phyloP scores from a whole-genome alignment of 2,797 vertebrate species.

The Notolepis coatsorum region DNA sequence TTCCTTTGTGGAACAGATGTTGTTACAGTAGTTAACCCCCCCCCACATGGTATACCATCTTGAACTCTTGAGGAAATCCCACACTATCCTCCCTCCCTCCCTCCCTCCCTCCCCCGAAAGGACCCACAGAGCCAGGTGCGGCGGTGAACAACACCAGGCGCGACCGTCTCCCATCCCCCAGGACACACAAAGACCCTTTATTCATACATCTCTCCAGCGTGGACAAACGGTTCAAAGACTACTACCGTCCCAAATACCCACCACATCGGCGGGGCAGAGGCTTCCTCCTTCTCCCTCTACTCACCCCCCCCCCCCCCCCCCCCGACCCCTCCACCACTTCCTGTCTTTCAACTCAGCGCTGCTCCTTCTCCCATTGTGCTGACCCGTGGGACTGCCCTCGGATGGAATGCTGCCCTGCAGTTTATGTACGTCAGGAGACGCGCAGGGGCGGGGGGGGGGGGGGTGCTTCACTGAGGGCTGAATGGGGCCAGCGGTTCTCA shows the following conservation, averaged over 20 bases:
- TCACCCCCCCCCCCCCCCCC: neutral
- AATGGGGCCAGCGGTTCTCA: neutral
- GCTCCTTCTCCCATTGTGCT: constrained; percentile 23
- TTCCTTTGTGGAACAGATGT: no score
- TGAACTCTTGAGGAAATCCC: neutral
- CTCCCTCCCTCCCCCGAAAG: constrained; percentile 5
- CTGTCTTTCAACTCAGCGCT: constrained; percentile 44
- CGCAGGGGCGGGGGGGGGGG: neutral
- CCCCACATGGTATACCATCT: no score
- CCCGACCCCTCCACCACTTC: constrained; percentile 24
- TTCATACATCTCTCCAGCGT: constrained; percentile 41
- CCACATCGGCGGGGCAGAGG: neutral
- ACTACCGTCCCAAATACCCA: constrained; percentile 52
- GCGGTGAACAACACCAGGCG: constrained; percentile 1
- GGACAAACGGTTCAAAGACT: constrained; percentile 41
- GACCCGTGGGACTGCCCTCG: constrained; percentile 21
- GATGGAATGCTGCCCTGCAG: constrained; percentile 16
- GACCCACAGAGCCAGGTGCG: constrained; percentile 44
- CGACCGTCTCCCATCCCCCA: neutral
- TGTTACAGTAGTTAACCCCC: no score
- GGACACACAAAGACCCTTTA: constrained; percentile 20
- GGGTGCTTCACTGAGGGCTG: neutral
- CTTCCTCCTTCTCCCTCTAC: constrained; percentile 33
- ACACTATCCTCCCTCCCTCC: neutral
- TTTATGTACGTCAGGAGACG: constrained; percentile 24